phyloP scores from a whole-genome alignment of 2,113 vertebrate genomes.

The Struthidea cinerea region DNA sequence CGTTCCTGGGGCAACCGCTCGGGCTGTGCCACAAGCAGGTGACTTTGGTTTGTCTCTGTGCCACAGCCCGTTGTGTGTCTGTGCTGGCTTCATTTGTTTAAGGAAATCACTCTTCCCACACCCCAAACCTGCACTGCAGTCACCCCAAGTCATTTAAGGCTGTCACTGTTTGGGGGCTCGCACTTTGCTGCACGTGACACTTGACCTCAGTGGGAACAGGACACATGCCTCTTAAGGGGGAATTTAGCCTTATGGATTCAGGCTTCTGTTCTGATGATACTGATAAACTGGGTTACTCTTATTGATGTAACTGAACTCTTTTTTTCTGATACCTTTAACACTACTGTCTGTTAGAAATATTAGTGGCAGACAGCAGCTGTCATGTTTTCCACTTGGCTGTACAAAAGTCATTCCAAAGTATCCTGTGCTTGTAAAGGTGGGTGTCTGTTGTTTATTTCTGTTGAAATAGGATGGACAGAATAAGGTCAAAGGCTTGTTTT shows the following conservation, averaged over 20 bases:
- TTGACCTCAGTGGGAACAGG: background rate
- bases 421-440: background rate
- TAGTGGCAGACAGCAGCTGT: background rate
- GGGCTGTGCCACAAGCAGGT: background rate
- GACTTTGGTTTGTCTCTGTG: background rate
- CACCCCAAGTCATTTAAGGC: background rate
- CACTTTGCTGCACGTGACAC: background rate
- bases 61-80: background rate
- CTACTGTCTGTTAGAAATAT: background rate
- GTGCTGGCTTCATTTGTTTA: background rate
- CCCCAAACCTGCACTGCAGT: background rate
- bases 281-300: background rate
- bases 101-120: background rate
- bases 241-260: background rate
- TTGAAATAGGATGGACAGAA: background rate
- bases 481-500: background rate
- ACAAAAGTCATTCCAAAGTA: background rate
- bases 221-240: background rate
- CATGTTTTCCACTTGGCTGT: background rate
- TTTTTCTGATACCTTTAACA: background rate
- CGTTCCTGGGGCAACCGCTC: background rate
- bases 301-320: background rate
- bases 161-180: background rate
- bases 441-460: background rate
- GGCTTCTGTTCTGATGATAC: background rate